Evolutionary conservation across 2,888 invertebrate species (phyloP), one percentile per base, ranked within the genome.

Genomic region (Xanthia icteritia): DNA sequence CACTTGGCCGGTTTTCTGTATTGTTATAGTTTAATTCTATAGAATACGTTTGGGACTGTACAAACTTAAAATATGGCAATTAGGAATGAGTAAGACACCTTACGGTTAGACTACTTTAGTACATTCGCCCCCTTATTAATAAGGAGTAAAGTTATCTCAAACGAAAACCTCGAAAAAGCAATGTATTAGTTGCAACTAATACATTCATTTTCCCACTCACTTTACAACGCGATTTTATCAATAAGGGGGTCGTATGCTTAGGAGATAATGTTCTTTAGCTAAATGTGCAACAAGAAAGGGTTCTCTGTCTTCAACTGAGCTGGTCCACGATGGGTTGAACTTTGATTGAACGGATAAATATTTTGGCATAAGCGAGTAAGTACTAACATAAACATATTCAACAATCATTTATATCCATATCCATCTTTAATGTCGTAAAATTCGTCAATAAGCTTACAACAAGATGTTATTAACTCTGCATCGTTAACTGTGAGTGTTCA

Each of bases 401-500:
- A n/a, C n/a, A n/a, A n/a, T n/a, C n/a, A n/a, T n/a, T n/a, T n/a
- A n/a, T n/a, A n/a, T n/a, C n/a, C n/a, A n/a, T n/a, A 58, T 54
- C 27, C 54, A 76, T 77, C 76, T n/a, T 27, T 5, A 6, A 11
- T 11, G 23, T 54, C 36, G 39, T 80, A 54, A 79, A 56, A 68
- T 64, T 54, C 48, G 36, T 56, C 45, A 65, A 45, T 70, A 84
- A 80, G 58, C 51, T 58, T 56, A 67, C 61, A 81, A 68, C 73
- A 63, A 51, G 23, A 64, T 73, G 73, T 39, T 85, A 81, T 81
- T 82, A 81, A 74, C 42, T 69, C 23, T 27, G 31, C 60, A 65
- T 76, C 76, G 70, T 82, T 82, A 82, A 68, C 76, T 70, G 65
- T 84, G 80, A 79, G 71, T 60, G 64, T 86, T 86, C 63, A 76